A percentile compares a stretch with the other conserved stretches of the same genome.
These are phyloP conservation scores for Prochilodus magdalenae DNA, from an alignment of 2,113 vertebrate species.

Conservation along the genomic window DNA sequence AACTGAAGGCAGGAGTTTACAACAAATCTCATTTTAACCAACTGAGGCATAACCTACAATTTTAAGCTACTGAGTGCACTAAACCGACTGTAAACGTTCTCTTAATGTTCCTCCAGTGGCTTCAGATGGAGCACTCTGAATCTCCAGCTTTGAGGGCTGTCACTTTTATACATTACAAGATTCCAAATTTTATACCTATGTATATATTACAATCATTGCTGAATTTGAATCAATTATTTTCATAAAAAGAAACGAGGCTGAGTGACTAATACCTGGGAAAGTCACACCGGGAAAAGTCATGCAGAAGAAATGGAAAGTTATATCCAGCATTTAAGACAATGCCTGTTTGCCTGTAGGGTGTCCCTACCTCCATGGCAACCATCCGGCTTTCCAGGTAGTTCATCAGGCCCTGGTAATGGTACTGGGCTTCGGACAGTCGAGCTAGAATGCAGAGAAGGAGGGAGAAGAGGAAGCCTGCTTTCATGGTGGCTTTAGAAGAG, in stretches of 20 bases:
- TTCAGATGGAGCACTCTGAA: not conserved
- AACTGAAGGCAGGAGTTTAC: not conserved
- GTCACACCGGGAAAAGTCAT: no score
- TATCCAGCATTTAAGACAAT: no score
- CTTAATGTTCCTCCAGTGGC: not conserved
- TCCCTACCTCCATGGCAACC: slow-evolving; percentile 76
- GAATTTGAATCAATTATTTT: no score
- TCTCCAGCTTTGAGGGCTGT: not conserved
- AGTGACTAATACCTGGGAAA: no score
- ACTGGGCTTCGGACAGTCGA: slow-evolving; percentile 67
- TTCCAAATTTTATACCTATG: not conserved
- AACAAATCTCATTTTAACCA: not conserved
- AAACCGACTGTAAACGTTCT: not conserved
- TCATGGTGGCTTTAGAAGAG: slow-evolving; percentile 69
- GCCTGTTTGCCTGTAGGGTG: not conserved
- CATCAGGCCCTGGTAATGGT: slow-evolving; percentile 80
- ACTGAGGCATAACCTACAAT: not conserved
- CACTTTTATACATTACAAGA: no score
- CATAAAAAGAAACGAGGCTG: no score
- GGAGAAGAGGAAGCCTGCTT: slow-evolving; percentile 65
- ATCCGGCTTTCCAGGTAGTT: slow-evolving; percentile 82
- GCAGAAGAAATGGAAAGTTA: not conserved
- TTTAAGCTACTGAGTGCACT: not conserved
- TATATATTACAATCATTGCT: no score
- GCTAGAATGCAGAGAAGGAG: slow-evolving; percentile 62